phyloP scores from a whole-genome alignment of 2,888 invertebrate species.

The Mylabris sibirica region DNA sequence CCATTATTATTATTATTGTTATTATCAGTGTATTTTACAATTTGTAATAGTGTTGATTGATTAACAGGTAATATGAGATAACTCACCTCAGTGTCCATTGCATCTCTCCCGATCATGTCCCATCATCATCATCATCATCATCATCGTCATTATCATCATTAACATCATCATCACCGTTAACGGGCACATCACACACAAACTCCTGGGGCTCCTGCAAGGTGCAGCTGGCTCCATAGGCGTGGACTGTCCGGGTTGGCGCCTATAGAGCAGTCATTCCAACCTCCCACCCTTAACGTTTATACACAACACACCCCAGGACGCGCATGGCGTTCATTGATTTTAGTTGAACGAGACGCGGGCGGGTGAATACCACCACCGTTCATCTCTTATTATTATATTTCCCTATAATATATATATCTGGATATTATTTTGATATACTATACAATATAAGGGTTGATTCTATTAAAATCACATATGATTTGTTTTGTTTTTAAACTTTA shows the following conservation, averaged over 20 bases:
- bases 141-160: slow-evolving; percentile 15
- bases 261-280: slow-evolving; percentile 43
- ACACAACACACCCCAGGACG: slow-evolving; percentile 49
- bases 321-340: slow-evolving; percentile 61
- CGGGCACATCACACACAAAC: slow-evolving; percentile 56
- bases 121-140: slow-evolving; percentile 41
- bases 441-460: slow-evolving; percentile 40
- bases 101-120: slow-evolving; percentile 54
- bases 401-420: no score
- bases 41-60: not conserved
- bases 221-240: slow-evolving; percentile 62
- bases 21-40: not conserved
- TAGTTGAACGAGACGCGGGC: slow-evolving; percentile 48
- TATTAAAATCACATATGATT: no score
- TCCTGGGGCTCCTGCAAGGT: slow-evolving; percentile 57
- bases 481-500: no score
- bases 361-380: slow-evolving; percentile 18
- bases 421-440: slow-evolving; percentile 55
- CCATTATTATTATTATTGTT: not conserved
- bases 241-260: slow-evolving; percentile 62
- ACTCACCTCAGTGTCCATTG: slow-evolving; percentile 47
- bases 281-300: slow-evolving; percentile 26
- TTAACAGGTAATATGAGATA: slow-evolving; percentile 9
- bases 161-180: slow-evolving; percentile 30
- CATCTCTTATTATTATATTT: not conserved